Conservation (phyloP, 2,888 invertebrate species). For the Bombylius major region DNA sequence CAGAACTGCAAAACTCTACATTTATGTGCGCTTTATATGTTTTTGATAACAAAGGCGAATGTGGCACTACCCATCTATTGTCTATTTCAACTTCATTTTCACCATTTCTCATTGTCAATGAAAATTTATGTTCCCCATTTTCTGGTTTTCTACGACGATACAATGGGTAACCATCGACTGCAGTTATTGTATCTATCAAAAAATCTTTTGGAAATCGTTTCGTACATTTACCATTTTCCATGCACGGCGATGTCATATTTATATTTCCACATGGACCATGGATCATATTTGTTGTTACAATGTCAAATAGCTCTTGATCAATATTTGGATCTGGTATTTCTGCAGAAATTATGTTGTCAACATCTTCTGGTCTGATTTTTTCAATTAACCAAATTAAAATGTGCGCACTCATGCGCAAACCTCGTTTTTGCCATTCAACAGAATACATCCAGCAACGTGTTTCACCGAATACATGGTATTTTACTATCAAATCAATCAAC, state of each 20-base stretch:
- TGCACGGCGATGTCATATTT: conserved; percentile 21
- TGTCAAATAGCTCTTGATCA: conserved; percentile 19
- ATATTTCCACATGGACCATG: conserved; percentile 25
- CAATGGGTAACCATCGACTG: conserved; percentile 8
- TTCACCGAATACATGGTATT: conserved; percentile 16
- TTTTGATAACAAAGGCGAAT: too few relatives aligned
- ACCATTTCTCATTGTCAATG: conserved; percentile 10
- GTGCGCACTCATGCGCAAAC: conserved; percentile 18
- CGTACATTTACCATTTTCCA: too few relatives aligned
- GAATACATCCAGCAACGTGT: conserved; percentile 23
- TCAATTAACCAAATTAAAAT: conserved; percentile 14
- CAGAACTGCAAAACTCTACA: conserved; percentile 30
- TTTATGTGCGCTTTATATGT: conserved; percentile 30
- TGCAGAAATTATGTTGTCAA: conserved; percentile 11
- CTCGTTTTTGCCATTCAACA: conserved; percentile 14
- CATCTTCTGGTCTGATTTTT: conserved; percentile 15
- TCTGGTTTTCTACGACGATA: conserved; percentile 8
- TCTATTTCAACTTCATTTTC: conserved; percentile 11
- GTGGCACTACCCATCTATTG: too few relatives aligned
- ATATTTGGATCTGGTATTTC: not conserved
- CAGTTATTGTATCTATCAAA: conserved; percentile 1
- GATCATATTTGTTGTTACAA: conserved; percentile 20
- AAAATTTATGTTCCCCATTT: conserved; percentile 17
- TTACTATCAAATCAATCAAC: too few relatives aligned
- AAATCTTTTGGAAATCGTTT: conserved; percentile 6